Evolutionary conservation across 2,113 vertebrate species (phyloP).

Genomic region (Ginglymostoma cirratum): DNA sequence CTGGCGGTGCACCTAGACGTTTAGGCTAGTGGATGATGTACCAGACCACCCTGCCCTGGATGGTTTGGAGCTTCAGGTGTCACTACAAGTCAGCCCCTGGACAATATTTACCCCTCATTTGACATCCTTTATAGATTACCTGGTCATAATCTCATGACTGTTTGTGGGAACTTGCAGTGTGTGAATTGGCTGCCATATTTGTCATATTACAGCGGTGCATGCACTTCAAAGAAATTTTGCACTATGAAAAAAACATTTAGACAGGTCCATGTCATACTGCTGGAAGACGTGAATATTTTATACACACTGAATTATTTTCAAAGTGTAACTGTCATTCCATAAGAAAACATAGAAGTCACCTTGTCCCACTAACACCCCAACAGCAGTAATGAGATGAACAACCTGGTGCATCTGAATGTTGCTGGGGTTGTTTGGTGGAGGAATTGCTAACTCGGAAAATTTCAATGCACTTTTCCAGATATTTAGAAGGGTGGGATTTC

Average conservation of each 20-base stretch:
- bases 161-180: not conserved
- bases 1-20: not conserved
- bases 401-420: not conserved
- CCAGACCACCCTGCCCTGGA: too few species aligned
- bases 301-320: not conserved
- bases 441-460: not conserved
- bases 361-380: not conserved
- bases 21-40: not conserved
- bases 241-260: not conserved
- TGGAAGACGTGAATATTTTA: not conserved
- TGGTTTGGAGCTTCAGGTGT: too few species aligned
- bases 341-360: not conserved
- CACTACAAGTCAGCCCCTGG: too few species aligned
- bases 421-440: not conserved
- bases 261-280: not conserved
- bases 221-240: too few species aligned
- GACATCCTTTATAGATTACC: too few species aligned
- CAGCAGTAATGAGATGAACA: not conserved
- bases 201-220: not conserved
- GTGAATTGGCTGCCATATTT: too few species aligned
- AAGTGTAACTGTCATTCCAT: not conserved
- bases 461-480: not conserved
- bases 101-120: too few species aligned
- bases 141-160: too few species aligned
- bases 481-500: not conserved